phyloP scores from a whole-genome alignment of 2,113 vertebrate genomes.

The Lepus europaeus region DNA sequence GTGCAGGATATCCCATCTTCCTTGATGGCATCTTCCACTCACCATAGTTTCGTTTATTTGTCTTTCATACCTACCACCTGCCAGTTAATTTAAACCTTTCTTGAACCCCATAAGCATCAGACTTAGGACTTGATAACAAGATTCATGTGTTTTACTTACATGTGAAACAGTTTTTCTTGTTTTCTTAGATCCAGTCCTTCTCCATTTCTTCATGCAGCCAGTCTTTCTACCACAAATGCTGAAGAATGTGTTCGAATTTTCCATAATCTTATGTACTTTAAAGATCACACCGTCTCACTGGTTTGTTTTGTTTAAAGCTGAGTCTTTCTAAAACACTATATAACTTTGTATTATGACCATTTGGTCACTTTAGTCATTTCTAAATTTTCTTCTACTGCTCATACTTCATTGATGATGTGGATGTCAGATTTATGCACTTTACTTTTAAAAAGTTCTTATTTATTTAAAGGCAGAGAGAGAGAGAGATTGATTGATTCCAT shows the following conservation, averaged over 20 bases:
- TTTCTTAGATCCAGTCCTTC: background rate
- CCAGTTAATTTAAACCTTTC: background rate
- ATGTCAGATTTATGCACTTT: slow-evolving; percentile 9
- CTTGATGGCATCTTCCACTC: fast-evolving
- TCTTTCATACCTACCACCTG: background rate
- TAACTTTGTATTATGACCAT: background rate
- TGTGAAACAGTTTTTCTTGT: background rate
- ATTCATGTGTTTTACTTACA: background rate
- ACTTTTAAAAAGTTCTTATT: background rate
- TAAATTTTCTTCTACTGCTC: background rate
- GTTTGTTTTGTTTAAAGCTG: background rate
- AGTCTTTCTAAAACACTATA: background rate
- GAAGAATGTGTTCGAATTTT: background rate
- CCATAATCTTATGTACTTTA: background rate
- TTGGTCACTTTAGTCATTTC: background rate
- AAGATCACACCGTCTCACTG: background rate
- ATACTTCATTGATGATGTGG: background rate
- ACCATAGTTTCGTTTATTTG: background rate
- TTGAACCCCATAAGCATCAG: background rate
- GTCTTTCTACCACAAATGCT: background rate
- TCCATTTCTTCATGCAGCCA: background rate
- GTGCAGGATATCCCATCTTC: fast-evolving
- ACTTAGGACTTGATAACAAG: background rate
- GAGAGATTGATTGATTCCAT: too few relatives aligned
- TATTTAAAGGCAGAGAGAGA: background rate